Evolutionary conservation across 2,113 vertebrate species (phyloP), one percentile per base, ranked within the genome.

Genomic region (Coregonus clupeaformis): DNA sequence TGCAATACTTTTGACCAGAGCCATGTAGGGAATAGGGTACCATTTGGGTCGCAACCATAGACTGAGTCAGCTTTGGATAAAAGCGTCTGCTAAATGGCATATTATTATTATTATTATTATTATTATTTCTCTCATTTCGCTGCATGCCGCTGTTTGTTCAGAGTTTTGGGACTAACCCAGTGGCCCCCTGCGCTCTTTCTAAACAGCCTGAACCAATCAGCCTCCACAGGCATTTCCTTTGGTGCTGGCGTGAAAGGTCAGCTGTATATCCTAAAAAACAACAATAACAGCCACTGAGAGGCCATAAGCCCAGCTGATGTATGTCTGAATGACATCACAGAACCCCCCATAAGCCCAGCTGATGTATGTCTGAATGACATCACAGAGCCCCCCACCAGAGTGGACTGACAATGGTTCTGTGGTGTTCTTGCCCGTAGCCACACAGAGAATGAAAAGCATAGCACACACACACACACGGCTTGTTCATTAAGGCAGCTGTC

Each of bases 401-500:
- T 52, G 13, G 14, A 52, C 49, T 52, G 4, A 13, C 16, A 16
- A 49, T 52, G 16, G 57, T 24, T n/a, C 55, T 9, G 18, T 20
- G n/a, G 57, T 22, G 6, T 60, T 16, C 4, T 60, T 20, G 16
- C 49, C 49, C 16, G 0, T 52, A 52, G 47, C 14, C 47, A 52
- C 47, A 4, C 2, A 45, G 59, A 24, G 60, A 70, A 36, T 24
- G 5, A 16, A 69, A 75, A 52, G 3, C 5, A 29, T 73, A 80
- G 70, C 57, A 71, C 13, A 52, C 60, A 75, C 71, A 75, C 27
- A 77, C 77, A 78, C 60, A 74, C 20, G 80, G 77, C 42, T 78
- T 76, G 75, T 82, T 80, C 52, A 74, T 80, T 47, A 80, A 76
- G 86, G 85, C 92, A 92, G 92, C 92, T 93, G 92, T 92, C 86